Evolutionary conservation across 2,797 vertebrate genomes (phyloP).

Genomic region (Chaetophractus vellerosus): DNA sequence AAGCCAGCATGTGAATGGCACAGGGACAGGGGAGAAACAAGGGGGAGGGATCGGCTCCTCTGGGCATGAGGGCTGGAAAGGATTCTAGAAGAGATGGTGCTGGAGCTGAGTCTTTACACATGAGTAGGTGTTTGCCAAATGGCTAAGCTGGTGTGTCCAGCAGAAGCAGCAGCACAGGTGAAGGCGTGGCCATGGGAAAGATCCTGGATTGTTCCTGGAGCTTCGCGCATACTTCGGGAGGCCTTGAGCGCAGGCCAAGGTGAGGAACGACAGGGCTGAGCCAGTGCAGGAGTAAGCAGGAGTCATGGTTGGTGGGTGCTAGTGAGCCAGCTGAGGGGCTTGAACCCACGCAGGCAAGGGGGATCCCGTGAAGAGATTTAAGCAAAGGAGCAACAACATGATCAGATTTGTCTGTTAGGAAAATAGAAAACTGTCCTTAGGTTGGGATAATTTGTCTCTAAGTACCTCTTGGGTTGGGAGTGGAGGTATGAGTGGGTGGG

Average conservation of each 20-base stretch:
- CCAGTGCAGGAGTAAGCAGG: accelerated
- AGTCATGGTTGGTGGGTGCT: not conserved
- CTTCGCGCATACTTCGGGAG: not conserved
- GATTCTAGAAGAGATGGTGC: not conserved
- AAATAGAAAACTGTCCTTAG: too few species aligned
- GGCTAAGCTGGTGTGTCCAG: not conserved
- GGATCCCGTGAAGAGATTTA: not conserved
- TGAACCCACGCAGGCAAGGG: not conserved
- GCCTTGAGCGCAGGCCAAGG: not conserved
- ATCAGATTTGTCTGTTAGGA: not conserved
- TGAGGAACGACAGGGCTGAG: accelerated
- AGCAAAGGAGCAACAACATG: not conserved
- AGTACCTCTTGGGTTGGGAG: not conserved
- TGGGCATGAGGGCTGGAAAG: not conserved
- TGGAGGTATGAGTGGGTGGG: too few species aligned
- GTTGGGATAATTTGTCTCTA: too few species aligned
- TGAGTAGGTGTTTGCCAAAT: not conserved
- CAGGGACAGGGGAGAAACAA: not conserved
- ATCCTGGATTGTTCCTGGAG: not conserved
- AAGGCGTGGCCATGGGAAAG: not conserved
- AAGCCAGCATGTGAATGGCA: not conserved
- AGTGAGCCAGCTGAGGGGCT: too few species aligned
- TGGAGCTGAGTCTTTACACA: not conserved
- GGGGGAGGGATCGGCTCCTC: not conserved
- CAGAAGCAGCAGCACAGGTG: not conserved